These are phyloP conservation scores for Oreochromis spilurus DNA, from an alignment of 2,113 vertebrate genomes.

Conservation along the genomic window DNA sequence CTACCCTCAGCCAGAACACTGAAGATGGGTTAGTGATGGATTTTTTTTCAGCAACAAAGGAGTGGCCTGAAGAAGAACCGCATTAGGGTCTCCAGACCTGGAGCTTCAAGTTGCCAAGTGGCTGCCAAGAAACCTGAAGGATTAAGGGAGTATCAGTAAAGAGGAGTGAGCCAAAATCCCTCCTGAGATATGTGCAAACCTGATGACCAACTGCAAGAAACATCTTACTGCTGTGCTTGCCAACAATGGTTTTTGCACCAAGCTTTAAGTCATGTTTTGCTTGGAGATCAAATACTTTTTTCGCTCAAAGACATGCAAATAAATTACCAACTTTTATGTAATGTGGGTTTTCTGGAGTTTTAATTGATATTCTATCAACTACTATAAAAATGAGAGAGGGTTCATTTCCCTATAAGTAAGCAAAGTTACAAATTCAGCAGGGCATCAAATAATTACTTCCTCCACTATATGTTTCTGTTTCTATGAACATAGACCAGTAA, in stretches of 20 bases:
- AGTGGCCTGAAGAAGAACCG: not conserved
- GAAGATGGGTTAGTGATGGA: not conserved
- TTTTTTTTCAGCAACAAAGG: not conserved
- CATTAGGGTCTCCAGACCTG: not conserved
- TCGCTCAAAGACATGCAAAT: not conserved
- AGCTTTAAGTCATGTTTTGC: not conserved
- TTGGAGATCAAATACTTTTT: not conserved
- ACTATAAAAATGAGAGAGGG: not conserved
- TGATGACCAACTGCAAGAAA: not conserved
- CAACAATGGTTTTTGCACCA: not conserved
- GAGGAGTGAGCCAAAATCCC: not conserved
- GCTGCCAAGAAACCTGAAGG: not conserved
- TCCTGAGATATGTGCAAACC: not conserved
- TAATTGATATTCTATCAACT: not conserved
- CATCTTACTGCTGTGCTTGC: not conserved
- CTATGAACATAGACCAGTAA: not conserved
- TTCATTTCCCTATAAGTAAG: not conserved
- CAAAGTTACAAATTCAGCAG: not conserved
- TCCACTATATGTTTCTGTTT: not conserved
- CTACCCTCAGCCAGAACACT: not conserved
- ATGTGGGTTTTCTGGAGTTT: not conserved
- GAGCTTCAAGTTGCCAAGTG: not conserved
- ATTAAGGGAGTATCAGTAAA: not conserved
- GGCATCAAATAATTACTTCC: not conserved
- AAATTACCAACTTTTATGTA: not conserved